Evolutionary conservation across 2,113 vertebrate genomes (phyloP).

Genomic region (Gymnarchus niloticus): DNA sequence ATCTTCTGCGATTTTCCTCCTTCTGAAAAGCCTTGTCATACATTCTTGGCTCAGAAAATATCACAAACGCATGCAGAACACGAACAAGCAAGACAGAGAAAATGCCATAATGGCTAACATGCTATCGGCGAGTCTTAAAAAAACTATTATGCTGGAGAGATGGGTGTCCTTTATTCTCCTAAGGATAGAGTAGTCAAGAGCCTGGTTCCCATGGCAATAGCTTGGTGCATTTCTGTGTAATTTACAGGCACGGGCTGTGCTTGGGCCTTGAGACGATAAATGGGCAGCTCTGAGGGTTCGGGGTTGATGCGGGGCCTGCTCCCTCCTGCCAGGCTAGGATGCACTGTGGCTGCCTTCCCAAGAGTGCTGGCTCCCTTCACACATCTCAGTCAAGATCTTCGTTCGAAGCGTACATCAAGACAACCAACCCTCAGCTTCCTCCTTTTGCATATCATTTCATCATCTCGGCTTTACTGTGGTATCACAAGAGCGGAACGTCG

Average conservation of each 20-base stretch:
- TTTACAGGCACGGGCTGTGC: slow-evolving; percentile 26
- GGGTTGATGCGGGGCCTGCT: slow-evolving; percentile 12
- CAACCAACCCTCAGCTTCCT: neutral
- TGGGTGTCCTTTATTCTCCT: slow-evolving; percentile 65
- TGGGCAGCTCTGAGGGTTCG: slow-evolving; percentile 25
- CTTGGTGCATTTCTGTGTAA: slow-evolving; percentile 41
- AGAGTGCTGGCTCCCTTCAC: neutral
- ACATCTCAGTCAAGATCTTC: neutral
- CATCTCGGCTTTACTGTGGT: neutral
- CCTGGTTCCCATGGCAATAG: slow-evolving; percentile 72
- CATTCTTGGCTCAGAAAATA: neutral
- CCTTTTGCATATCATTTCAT: slow-evolving; percentile 13
- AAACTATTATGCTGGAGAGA: slow-evolving; percentile 30
- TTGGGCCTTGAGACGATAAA: slow-evolving; percentile 39
- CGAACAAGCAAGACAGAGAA: neutral
- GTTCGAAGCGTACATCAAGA: neutral
- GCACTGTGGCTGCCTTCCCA: neutral
- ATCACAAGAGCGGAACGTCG: neutral
- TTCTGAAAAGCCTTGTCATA: neutral
- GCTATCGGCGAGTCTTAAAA: slow-evolving; percentile 14
- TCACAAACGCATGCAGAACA: neutral
- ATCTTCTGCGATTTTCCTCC: neutral
- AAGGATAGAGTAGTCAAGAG: slow-evolving; percentile 57
- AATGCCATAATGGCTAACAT: slow-evolving; percentile 2
- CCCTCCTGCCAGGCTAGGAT: neutral